Conservation (phyloP, 2,797 vertebrate genomes). For the Sardinella longiceps region DNA sequence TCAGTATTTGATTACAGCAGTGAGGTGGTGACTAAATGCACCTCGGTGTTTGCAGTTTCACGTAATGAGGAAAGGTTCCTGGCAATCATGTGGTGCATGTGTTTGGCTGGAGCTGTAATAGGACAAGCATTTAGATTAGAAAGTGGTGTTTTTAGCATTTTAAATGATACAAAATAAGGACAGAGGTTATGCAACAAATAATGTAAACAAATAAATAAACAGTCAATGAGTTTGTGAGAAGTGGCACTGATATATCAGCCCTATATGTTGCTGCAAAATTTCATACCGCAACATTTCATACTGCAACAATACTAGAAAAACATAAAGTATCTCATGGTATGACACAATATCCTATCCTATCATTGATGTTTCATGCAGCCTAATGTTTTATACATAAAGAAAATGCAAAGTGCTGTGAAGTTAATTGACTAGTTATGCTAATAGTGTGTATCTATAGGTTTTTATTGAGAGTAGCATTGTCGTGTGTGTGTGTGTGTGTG, state of each 20-base stretch:
- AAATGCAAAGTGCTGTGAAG: neutral
- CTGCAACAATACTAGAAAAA: neutral
- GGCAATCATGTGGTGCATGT: conserved; percentile 4
- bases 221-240: neutral
- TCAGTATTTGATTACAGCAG: conserved; percentile 9
- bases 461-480: neutral
- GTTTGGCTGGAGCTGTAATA: neutral
- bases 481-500: neutral
- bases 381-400: neutral
- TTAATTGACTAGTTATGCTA: neutral
- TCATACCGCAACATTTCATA: neutral
- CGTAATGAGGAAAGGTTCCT: conserved; percentile 6
- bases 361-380: neutral
- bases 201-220: neutral
- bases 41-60: conserved; percentile 16
- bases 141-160: conserved; percentile 2
- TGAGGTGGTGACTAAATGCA: conserved; percentile 14
- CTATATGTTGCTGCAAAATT: neutral
- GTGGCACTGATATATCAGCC: neutral
- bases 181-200: neutral
- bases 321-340: neutral
- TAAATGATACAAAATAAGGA: neutral
- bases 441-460: neutral
- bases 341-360: neutral
- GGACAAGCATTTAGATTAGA: neutral